These are phyloP conservation scores for Scaptomyza parva DNA, from an alignment of 2,888 invertebrate genomes.

Conservation along the genomic window DNA sequence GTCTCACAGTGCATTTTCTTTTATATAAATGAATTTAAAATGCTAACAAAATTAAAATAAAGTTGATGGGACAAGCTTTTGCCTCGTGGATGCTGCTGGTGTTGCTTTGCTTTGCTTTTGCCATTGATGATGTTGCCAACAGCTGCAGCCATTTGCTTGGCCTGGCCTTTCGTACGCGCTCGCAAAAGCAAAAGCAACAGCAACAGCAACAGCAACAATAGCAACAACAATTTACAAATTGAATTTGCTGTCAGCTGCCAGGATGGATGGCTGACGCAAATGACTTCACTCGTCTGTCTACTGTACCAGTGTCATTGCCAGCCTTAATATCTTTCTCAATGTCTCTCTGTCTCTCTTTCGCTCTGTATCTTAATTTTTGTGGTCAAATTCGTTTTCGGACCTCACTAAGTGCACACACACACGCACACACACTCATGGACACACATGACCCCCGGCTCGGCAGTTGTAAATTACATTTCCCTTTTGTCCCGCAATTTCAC, in stretches of 20 bases:
- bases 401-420: conserved; percentile 56
- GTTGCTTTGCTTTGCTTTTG: no score
- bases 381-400: conserved; percentile 51
- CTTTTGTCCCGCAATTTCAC: conserved; percentile 35
- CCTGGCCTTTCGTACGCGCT: conserved; percentile 6
- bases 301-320: conserved; percentile 33
- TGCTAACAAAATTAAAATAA: conserved; percentile 30
- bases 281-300: conserved; percentile 49
- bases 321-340: conserved; percentile 22
- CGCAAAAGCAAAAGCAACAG: conserved; percentile 13
- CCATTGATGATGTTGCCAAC: conserved; percentile 60
- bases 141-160: conserved; percentile 70
- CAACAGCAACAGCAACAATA: conserved; percentile 33
- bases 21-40: conserved; percentile 25
- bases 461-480: conserved; percentile 49
- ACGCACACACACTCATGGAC: not conserved
- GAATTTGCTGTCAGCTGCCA: conserved; percentile 75
- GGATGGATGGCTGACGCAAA: conserved; percentile 77
- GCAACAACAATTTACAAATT: conserved; percentile 67
- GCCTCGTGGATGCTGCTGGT: conserved; percentile 31
- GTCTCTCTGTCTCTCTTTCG: conserved; percentile 21
- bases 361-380: conserved; percentile 58
- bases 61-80: conserved; percentile 17
- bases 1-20: conserved; percentile 18
- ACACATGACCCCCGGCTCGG: conserved; percentile 34